A percentile compares a stretch with the other conserved stretches of the same genome.
Conservation (phyloP, 2,888 invertebrate species). For the Heteromyza rotundicornis region DNA sequence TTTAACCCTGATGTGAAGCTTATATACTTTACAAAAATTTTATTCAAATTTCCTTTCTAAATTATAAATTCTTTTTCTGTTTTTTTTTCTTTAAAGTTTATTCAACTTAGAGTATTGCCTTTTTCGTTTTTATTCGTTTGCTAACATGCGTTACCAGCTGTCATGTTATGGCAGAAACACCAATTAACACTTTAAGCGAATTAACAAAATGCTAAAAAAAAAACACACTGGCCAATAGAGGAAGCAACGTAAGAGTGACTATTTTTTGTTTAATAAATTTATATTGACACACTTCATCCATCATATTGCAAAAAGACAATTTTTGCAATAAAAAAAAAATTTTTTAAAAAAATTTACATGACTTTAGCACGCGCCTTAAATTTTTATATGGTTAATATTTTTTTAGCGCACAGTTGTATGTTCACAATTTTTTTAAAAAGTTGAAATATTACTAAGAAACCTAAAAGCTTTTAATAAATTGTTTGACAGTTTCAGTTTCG, state of each 20-base stretch:
- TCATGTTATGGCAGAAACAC: background rate
- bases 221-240: too few species aligned
- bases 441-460: background rate
- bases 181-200: constrained; percentile 2
- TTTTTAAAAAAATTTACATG: background rate
- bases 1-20: too few species aligned
- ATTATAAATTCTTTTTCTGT: too few species aligned
- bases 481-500: constrained; percentile 14
- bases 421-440: background rate
- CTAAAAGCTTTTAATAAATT: background rate
- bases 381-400: background rate
- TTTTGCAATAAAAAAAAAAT: too few species aligned
- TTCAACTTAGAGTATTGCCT: background rate
- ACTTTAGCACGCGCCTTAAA: constrained; percentile 1
- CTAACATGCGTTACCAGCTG: background rate
- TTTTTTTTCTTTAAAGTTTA: too few species aligned
- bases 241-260: too few species aligned
- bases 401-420: background rate
- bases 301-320: background rate
- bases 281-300: background rate
- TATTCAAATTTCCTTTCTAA: too few species aligned
- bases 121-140: background rate
- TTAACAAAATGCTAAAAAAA: background rate
- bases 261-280: too few species aligned
- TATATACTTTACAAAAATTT: too few species aligned